phyloP scores from a whole-genome alignment of 1,140 invertebrate species.

The silkworm (Bombyx mori) region DNA sequence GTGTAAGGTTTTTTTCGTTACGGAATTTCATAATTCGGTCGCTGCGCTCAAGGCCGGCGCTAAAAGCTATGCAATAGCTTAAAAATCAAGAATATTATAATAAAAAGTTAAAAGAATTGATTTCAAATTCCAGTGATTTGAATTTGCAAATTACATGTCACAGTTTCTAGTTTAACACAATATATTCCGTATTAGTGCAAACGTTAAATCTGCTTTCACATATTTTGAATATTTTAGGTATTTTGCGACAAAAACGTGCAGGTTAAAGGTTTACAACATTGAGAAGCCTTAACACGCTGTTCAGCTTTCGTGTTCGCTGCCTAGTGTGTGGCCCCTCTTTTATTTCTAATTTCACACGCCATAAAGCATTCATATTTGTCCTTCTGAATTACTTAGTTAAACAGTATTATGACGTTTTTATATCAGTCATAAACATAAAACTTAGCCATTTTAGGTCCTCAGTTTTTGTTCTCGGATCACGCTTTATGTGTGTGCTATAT shows the following conservation, averaged over 20 bases:
- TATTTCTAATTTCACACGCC: slow-evolving; percentile 10
- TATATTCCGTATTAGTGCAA: too few species aligned
- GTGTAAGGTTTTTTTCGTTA: too few species aligned
- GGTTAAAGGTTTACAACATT: slow-evolving; percentile 19
- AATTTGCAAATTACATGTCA: too few species aligned
- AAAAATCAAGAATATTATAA: too few species aligned
- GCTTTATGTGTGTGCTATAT: too few species aligned
- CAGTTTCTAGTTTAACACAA: too few species aligned
- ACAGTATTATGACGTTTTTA: slow-evolving; percentile 13
- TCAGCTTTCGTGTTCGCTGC: slow-evolving; percentile 11
- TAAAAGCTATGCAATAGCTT: too few species aligned
- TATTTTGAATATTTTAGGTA: slow-evolving; percentile 1
- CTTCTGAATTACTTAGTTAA: slow-evolving; percentile 10
- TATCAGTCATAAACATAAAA: slow-evolving; percentile 11
- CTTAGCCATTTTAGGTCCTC: slow-evolving; percentile 4
- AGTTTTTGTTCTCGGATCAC: neutral
- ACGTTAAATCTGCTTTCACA: neutral
- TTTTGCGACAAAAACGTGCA: slow-evolving; percentile 9
- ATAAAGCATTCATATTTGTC: slow-evolving; percentile 11
- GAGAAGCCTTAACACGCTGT: slow-evolving; percentile 10
- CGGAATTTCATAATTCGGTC: too few species aligned
- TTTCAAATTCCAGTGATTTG: too few species aligned
- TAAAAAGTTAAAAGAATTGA: too few species aligned
- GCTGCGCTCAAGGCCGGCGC: too few species aligned
- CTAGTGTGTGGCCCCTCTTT: slow-evolving; percentile 3